Conservation (phyloP, 2,113 vertebrate genomes). For the Accipiter virgatus region DNA sequence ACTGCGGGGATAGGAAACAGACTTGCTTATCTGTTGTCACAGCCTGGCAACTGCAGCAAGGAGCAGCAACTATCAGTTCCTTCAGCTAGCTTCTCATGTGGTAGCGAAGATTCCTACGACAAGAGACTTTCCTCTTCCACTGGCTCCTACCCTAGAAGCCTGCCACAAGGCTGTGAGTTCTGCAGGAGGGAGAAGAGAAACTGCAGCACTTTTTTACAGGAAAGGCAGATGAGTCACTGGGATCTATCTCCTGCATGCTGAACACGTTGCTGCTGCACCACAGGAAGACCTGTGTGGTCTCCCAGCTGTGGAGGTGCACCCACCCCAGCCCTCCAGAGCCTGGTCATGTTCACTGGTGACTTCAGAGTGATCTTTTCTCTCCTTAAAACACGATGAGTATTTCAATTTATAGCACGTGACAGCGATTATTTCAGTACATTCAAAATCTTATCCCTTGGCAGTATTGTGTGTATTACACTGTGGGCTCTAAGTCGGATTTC, state of each 20-base stretch:
- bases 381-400: background rate
- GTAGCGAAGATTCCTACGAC: background rate
- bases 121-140: background rate
- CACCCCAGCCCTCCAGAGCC: background rate
- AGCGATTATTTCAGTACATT: background rate
- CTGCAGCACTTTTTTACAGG: background rate
- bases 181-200: background rate
- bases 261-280: background rate
- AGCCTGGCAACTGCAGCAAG: background rate
- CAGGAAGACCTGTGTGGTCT: background rate
- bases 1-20: background rate
- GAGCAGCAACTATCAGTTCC: background rate
- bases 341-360: background rate
- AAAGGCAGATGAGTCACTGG: background rate
- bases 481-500: background rate
- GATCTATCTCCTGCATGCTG: background rate
- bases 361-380: background rate
- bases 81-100: background rate
- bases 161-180: background rate
- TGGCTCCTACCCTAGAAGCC: background rate
- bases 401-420: background rate
- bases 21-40: background rate
- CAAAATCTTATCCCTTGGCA: background rate
- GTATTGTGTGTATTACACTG: background rate
- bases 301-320: background rate